Evolutionary conservation across 2,888 invertebrate species (phyloP), one percentile per base, ranked within the genome.

Genomic region (Euspilapteryx auroguttella): DNA sequence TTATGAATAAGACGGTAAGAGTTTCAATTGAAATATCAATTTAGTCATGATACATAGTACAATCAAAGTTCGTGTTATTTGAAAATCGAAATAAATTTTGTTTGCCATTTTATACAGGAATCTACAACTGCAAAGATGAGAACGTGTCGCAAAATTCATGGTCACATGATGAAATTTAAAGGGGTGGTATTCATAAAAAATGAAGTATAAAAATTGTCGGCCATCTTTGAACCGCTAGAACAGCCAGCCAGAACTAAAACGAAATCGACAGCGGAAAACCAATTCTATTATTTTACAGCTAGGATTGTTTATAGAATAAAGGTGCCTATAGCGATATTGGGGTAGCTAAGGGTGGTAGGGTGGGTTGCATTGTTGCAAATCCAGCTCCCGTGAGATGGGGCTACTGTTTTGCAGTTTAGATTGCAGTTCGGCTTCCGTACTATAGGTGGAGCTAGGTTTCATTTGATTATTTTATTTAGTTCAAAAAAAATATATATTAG

Each of bases 301-400:
- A 17, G 8, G 5, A 8, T 17, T 17, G 5, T 6, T 6, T 17
- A 8, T 17, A 6, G 17, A 17, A 17, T 17, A 8, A 8, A 17
- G 17, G 17, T 17, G 17, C 17, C 5, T 5, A 17, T 8, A 17
- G 8, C 17, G 5, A 6, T 17, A 6, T 17, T 6, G 17, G 17
- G 17, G 17, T 29, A 28, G 23, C 22, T 22, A 6, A 14, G 28
- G 29, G 29, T 14, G 4, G 28, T 13, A 12, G 27, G 10, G 56
- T 64, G 61, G 49, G 55, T 54, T 54, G 53, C 54, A 57, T 58
- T 55, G 51, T 58, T 56, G 62, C 59, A 58, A 61, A 58, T 49
- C 47, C 53, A 13, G 47, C 44, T 41, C 49, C 54, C 54, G 47
- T 54, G 53, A 69, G 69, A 69, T 69, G 71, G 68, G 58, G 71